Evolutionary conservation across 2,797 vertebrate species (phyloP).

Genomic region (Leptoclinus maculatus): DNA sequence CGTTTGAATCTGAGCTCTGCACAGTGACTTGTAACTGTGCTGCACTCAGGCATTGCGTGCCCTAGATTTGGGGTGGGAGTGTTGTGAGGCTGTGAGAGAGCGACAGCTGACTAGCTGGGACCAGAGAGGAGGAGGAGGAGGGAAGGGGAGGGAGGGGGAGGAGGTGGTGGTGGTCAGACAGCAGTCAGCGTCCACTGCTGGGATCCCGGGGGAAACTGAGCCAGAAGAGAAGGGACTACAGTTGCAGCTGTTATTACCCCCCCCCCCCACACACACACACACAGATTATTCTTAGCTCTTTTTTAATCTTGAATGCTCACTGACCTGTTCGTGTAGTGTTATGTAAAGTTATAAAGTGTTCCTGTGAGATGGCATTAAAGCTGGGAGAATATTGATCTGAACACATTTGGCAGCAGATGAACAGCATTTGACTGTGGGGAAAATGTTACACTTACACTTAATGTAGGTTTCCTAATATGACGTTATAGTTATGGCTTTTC

Average conservation of each 20-base stretch:
- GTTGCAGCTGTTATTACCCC: slow-evolving; percentile 76
- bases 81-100: slow-evolving; percentile 68
- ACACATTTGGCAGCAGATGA: slow-evolving; percentile 3
- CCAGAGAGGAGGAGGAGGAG: slow-evolving; percentile 13
- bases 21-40: slow-evolving; percentile 20
- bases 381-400: slow-evolving; percentile 15
- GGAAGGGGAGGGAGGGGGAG: neutral
- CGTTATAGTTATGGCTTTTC: neutral
- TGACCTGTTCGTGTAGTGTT: slow-evolving; percentile 46
- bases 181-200: slow-evolving; percentile 65
- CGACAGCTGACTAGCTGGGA: slow-evolving; percentile 79
- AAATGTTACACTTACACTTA: neutral
- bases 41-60: slow-evolving; percentile 51
- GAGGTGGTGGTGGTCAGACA: slow-evolving; percentile 50
- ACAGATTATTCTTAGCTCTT: slow-evolving; percentile 2
- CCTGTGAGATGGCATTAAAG: slow-evolving; percentile 14
- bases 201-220: slow-evolving; percentile 73
- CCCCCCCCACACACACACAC: slow-evolving; percentile 1
- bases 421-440: neutral
- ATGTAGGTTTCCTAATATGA: neutral
- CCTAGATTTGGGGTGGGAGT: slow-evolving; percentile 68
- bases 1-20: slow-evolving; percentile 20
- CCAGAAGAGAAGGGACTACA: slow-evolving; percentile 66
- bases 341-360: slow-evolving; percentile 40
- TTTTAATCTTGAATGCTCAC: slow-evolving; percentile 49